phyloP scores from a whole-genome alignment of 1,140 invertebrate genomes.

The Eurosta solidaginis region DNA sequence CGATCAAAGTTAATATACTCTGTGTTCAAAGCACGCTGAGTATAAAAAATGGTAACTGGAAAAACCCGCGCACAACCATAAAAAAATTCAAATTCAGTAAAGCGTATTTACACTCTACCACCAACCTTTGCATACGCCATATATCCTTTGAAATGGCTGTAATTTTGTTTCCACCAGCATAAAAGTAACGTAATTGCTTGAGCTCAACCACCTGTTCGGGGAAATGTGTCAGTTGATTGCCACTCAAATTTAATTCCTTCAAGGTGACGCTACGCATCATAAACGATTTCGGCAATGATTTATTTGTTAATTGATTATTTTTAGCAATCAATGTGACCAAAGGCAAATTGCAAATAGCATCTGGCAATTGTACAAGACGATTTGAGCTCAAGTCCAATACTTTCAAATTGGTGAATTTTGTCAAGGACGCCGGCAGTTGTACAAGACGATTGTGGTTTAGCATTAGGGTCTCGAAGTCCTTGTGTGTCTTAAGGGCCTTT shows the following conservation, averaged over 20 bases:
- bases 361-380: constrained; percentile 74
- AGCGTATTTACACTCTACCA: neutral
- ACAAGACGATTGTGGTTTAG: constrained; percentile 73
- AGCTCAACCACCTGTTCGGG: constrained; percentile 87
- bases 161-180: constrained; percentile 88
- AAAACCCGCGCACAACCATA: neutral
- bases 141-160: constrained; percentile 80
- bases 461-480: constrained; percentile 68
- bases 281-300: constrained; percentile 86
- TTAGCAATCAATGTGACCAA: constrained; percentile 79
- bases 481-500: constrained; percentile 64
- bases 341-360: constrained; percentile 70
- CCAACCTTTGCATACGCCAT: constrained; percentile 76
- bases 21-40: too few species aligned
- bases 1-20: too few species aligned
- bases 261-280: constrained; percentile 61
- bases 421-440: constrained; percentile 63
- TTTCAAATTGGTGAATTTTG: constrained; percentile 71
- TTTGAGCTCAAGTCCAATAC: constrained; percentile 88
- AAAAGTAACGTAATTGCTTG: constrained; percentile 77
- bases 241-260: constrained; percentile 88
- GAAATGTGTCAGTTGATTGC: constrained; percentile 82
- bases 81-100: neutral
- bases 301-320: constrained; percentile 83
- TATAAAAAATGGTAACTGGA: too few species aligned